Base-by-base conservation (phyloP, 2,113 vertebrate species). In the Xiphias gladius region DNA sequence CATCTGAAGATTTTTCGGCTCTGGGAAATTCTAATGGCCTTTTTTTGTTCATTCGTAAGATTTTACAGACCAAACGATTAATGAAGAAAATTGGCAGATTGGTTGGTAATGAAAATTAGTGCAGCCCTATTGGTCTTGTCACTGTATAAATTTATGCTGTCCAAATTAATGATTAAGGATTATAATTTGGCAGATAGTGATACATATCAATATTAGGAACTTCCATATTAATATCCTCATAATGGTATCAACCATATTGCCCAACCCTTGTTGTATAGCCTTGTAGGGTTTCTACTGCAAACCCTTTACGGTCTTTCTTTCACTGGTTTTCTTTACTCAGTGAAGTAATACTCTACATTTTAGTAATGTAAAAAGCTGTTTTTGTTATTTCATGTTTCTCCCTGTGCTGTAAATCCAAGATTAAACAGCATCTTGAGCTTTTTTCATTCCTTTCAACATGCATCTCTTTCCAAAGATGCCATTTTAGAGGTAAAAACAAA, bases 381-480 rank as follows among this genome's bases (percentile, higher is more conserved):
- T 66, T 17, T 46, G 3, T 67, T 19, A 26, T 48, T 48, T 70
- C 30, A 10, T 37, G 20, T 37, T n/a, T 12, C 8, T 19, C n/a
- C 26, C 3, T 3, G 2, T 48, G 28, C 32, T 84, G 9, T 50
- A 54, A n/a, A 68, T 67, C n/a, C 37, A 73, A 64, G 22, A 55
- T 65, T 24, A 48, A 41, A 58, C 24, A 7, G 39, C 19, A 35
- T 72, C 24, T 82, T 61, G 63, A 76, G 13, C 12, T 39, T 69
- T 68, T 69, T 71, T 58, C 68, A 4, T 79, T 70, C 37, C 39
- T 71, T 43, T 70, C 54, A 64, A 83, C 86, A 86, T 89, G 90
- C 91, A 13, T 81, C 54, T 80, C 79, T 81, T 81, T 78, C 64
- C 83, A 54, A 76, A 78, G 88, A 86, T 85, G 87, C 61, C 30